Conservation (phyloP, 2,888 invertebrate species). For the Cosmia pyralina region DNA sequence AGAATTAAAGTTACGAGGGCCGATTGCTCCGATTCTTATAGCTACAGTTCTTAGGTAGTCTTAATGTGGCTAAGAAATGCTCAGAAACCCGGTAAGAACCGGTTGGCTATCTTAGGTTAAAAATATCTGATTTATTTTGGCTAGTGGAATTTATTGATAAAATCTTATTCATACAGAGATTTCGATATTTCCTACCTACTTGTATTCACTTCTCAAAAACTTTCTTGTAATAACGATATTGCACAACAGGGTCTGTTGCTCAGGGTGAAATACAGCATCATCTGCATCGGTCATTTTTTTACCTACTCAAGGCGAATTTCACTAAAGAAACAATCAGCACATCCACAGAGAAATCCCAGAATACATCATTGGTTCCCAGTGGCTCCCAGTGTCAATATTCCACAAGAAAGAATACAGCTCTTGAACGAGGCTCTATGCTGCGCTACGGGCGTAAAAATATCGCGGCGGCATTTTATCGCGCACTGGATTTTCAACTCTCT, state of each 20-base stretch:
- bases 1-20: too few relatives aligned
- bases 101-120: not conserved
- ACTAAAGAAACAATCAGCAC: too few relatives aligned
- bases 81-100: not conserved
- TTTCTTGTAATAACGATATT: not conserved
- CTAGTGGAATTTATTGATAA: not conserved
- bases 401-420: not conserved
- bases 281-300: not conserved
- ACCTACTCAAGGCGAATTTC: too few relatives aligned
- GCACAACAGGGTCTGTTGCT: not conserved
- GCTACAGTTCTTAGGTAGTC: not conserved
- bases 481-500: not conserved
- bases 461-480: too few relatives aligned
- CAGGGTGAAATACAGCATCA: not conserved
- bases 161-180: constrained; percentile 6
- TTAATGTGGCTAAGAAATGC: not conserved
- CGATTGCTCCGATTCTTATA: not conserved
- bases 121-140: not conserved
- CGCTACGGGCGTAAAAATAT: too few relatives aligned
- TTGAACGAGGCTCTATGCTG: too few relatives aligned
- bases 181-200: not conserved
- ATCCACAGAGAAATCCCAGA: too few relatives aligned
- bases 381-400: too few relatives aligned
- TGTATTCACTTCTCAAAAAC: not conserved
- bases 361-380: too few relatives aligned